Evolutionary conservation across 2,797 vertebrate species (phyloP), one percentile per base, ranked within the genome.

Genomic region (Fistularia commersonii): DNA sequence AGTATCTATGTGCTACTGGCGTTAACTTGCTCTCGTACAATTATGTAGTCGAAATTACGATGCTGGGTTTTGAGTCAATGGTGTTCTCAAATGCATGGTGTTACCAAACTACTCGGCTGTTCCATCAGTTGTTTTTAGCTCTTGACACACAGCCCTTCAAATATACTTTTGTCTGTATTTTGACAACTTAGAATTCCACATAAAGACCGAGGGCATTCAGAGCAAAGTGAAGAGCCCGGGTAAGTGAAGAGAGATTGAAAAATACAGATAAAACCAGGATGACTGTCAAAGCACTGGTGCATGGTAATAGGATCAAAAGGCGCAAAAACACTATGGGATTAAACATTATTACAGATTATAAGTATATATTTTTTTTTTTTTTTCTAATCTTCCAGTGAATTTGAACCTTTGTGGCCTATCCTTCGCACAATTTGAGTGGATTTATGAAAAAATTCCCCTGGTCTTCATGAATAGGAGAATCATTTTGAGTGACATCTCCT

Each of bases 91-190:
- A 68, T 47, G 50, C 71, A 80, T 77, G 77, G 79, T 77, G n/a
- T 75, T 68, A 3, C 72, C 77, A 80, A 83, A 80, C 73, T 81
- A 70, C 64, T 65, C 71, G 61, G 75, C 83, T 78, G 80, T 87
- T 88, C 78, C 80, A 83, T 86, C 72, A 79, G 74, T 86, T 83
- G 81, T 86, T 88, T 86, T 82, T 84, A 64, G 82, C 81, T 83
- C 57, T 79, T 88, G 83, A 82, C 85, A 88, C 85, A 80, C 48
- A 48, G 72, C 68, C 58, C 65, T 72, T 71, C 65, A 79, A 84
- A 85, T 74, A 80, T 82, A 79, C 52, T 65, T 76, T 54, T 64
- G 79, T 69, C 67, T 74, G 53, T 58, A 76, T 77, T 77, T 71
- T 77, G 81, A 76, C 63, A 72, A 61, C 70, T 60, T 1, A 82